Evolutionary conservation across 2,888 invertebrate genomes (phyloP), one percentile per base, ranked within the genome.

Genomic region (Drosophila eohydei): DNA sequence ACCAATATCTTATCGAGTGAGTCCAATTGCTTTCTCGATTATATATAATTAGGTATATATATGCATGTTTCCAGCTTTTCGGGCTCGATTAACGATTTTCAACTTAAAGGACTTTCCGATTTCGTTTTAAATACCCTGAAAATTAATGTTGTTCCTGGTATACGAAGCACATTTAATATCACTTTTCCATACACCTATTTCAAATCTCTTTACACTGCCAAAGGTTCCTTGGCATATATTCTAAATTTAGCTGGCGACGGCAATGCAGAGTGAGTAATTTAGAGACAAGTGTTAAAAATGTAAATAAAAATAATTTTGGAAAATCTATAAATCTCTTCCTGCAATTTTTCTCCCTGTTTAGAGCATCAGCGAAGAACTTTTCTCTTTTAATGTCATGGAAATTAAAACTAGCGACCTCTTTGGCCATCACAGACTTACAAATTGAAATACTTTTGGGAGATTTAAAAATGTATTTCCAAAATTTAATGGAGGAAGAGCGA

Each of bases 231-330:
- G 34, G 91, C 83, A 0, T 83, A 89, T 63, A 79, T 92, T 44
- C 16, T 92, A 0, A 91, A 91, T 69, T 62, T 92, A 28, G 81
- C 90, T 4, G 92, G 92, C 14, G 83, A 92, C 58, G 92, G 88
- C 11, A 76, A 79, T 51, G 85, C 87, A 8, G 81, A 83, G 92
- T 92, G 74, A 80, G 91, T 50, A 16, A 30, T 41, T 32, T 14
- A 2, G 4, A 28, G 8, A 2, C 12, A 0, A 26, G 48, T n/a
- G 9, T 2, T 28, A 12, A 0, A 32, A 54, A 52, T 57, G 7
- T 32, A 0, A 4, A 40, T 44, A 40, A 8, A 7, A 3, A 2
- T 32, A 3, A 40, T 40, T 40, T 36, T 36, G 12, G 4, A n/a
- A 16, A 41, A 9, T 16, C 16, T 16, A 8, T 41, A 9, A 14